Base-by-base conservation (phyloP, 2,797 vertebrate genomes). In the Lindbergichthys nudifrons region DNA sequence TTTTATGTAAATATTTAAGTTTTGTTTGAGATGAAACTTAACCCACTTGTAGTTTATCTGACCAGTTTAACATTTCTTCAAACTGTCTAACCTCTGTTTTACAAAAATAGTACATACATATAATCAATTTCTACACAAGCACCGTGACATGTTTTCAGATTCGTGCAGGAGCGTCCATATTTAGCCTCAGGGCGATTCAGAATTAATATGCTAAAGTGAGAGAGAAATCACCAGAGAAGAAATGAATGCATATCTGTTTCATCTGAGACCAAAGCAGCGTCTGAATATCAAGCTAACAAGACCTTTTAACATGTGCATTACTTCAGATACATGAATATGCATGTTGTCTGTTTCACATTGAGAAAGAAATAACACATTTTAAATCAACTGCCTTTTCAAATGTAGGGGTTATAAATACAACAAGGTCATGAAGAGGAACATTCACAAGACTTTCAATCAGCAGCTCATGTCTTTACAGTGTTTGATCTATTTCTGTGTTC, bases 161-260 rank as follows among this genome's bases (percentile, higher is more conserved):
- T 60, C 52, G 53, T 57, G 58, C 68, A 47, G 50, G 65, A 48
- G 13, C 0, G 23, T 39, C 63, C 32, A 36, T 16, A 51, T 75
- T 71, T 70, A 67, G 72, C 77, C 77, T 71, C 2, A 8, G 48
- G 77, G 47, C 46, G 75, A 75, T 73, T 65, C 45, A 30, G 61
- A 74, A 84, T 86, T 23, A 83, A 73, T 75, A 83, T 77, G 66
- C 77, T 78, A 69, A 84, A 79, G 69, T 72, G 68, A 80, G 71
- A 63, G 64, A 80, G 41, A 81, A 85, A 72, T 83, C 66, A 80
- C 51, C 65, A 70, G 41, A 77, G 82, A 74, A 85, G 68, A 82
- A 81, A 86, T 74, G 11, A 75, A 86, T 72, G 65, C 75, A 76
- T 80, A 86, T 82, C 80, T 74, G 66, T 87, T 87, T 77, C 53